phyloP scores from a whole-genome alignment of 2,888 invertebrate genomes.

The Conus canariensis region DNA sequence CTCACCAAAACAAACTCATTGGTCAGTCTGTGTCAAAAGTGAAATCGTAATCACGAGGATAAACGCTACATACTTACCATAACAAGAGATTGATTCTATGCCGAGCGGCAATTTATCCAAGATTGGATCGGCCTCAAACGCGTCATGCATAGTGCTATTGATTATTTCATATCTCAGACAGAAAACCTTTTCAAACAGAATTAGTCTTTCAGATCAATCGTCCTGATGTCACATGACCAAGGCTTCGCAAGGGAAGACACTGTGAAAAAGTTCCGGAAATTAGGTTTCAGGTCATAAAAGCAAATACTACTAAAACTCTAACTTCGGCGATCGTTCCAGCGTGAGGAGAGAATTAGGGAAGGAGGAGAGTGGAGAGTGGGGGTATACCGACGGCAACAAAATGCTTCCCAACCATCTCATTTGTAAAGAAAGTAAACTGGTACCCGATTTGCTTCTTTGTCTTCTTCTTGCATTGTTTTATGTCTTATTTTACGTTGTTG shows the following conservation, averaged over 20 bases:
- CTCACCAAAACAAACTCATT: too few species aligned
- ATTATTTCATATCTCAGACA: not conserved
- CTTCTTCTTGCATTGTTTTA: too few species aligned
- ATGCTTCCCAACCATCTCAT: too few species aligned
- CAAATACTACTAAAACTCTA: not conserved
- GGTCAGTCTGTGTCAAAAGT: too few species aligned
- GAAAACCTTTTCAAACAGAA: not conserved
- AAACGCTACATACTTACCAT: slow-evolving; percentile 83
- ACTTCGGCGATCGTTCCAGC: too few species aligned
- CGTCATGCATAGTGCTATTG: slow-evolving; percentile 87
- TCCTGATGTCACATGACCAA: slow-evolving; percentile 29
- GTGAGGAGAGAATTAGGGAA: too few species aligned
- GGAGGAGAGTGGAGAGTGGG: too few species aligned
- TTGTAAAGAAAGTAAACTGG: too few species aligned
- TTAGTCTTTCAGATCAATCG: not conserved
- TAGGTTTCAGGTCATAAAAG: not conserved
- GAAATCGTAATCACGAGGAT: too few species aligned
- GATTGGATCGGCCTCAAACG: slow-evolving; percentile 88
- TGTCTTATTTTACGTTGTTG: not conserved
- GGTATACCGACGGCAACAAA: too few species aligned
- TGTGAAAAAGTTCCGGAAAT: not conserved
- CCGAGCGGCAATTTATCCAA: slow-evolving; percentile 91
- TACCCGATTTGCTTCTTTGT: too few species aligned
- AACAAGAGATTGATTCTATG: slow-evolving; percentile 95
- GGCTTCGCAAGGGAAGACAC: not conserved